Conservation (phyloP, 2,888 invertebrate genomes). For the Drosophila pseudotakahashii region DNA sequence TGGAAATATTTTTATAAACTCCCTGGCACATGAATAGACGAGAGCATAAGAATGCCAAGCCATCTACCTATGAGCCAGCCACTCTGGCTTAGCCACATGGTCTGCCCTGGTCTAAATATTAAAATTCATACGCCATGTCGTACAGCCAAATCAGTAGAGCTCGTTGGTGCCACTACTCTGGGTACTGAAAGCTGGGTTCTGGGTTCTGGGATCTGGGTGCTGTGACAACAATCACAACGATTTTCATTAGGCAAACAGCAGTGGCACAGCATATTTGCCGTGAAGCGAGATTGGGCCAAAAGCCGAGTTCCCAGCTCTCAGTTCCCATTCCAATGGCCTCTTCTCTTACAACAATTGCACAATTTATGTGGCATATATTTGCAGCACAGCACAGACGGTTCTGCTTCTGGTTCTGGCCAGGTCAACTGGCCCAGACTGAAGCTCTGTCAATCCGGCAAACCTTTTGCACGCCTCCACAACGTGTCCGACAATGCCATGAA, state of each 20-base stretch:
- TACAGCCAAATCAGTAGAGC: conserved; percentile 69
- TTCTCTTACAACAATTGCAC: conserved; percentile 69
- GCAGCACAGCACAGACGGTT: conserved; percentile 48
- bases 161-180: conserved; percentile 5
- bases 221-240: conserved; percentile 52
- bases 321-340: neutral
- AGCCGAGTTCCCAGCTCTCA: neutral
- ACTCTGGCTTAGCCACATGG: conserved; percentile 39
- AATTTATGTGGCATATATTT: conserved; percentile 77
- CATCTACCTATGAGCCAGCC: conserved; percentile 48
- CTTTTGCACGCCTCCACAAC: conserved; percentile 46
- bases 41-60: conserved; percentile 40
- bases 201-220: conserved; percentile 10
- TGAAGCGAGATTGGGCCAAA: conserved; percentile 34
- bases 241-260: conserved; percentile 73
- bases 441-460: conserved; percentile 45
- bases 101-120: conserved; percentile 63
- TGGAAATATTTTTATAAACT: conserved; percentile 47
- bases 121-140: conserved; percentile 80
- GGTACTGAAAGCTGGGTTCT: neutral
- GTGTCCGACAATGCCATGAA: conserved; percentile 49
- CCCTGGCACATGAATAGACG: conserved; percentile 37
- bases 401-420: conserved; percentile 3
- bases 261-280: conserved; percentile 65
- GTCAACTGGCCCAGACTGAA: conserved; percentile 19